phyloP scores from a whole-genome alignment of 2,113 vertebrate species.

The Amia ocellicauda region DNA sequence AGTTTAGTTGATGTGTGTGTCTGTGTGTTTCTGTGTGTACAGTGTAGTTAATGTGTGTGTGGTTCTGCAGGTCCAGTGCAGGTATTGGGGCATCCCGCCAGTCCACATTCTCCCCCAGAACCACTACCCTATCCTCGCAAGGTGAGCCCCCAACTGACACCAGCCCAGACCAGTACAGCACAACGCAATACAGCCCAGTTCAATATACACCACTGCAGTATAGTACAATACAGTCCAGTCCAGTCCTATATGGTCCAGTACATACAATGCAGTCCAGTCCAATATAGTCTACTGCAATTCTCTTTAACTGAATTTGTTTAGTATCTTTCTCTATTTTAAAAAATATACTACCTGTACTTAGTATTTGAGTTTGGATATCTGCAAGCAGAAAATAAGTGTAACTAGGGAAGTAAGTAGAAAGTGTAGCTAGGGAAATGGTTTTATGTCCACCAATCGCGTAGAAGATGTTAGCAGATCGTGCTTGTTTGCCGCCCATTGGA shows the following conservation, averaged over 20 bases:
- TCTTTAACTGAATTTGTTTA: too few relatives aligned
- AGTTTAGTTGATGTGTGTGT: not conserved
- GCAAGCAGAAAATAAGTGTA: too few relatives aligned
- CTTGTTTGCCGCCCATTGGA: too few relatives aligned
- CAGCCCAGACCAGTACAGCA: not conserved
- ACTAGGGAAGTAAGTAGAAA: too few relatives aligned
- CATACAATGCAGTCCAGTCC: not conserved
- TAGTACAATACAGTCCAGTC: not conserved
- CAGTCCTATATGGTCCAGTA: not conserved
- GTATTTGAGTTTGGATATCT: too few relatives aligned
- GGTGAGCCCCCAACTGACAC: constrained; percentile 37
- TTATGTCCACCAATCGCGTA: too few relatives aligned
- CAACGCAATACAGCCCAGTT: not conserved
- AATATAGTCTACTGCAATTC: not conserved
- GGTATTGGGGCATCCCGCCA: constrained; percentile 56
- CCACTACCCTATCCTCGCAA: constrained; percentile 29
- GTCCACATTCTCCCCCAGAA: constrained; percentile 26
- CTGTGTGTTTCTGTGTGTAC: not conserved
- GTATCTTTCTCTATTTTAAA: too few relatives aligned
- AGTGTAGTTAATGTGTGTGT: constrained; percentile 7
- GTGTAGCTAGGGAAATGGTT: too few relatives aligned
- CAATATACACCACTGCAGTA: not conserved
- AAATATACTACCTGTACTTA: too few relatives aligned
- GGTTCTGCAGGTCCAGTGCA: constrained; percentile 54
- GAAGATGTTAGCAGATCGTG: too few relatives aligned